Percentiles rank a stretch among this genome's conserved stretches.
phyloP scores from a whole-genome alignment of 2,113 vertebrate genomes.

The Sciurus niger region DNA sequence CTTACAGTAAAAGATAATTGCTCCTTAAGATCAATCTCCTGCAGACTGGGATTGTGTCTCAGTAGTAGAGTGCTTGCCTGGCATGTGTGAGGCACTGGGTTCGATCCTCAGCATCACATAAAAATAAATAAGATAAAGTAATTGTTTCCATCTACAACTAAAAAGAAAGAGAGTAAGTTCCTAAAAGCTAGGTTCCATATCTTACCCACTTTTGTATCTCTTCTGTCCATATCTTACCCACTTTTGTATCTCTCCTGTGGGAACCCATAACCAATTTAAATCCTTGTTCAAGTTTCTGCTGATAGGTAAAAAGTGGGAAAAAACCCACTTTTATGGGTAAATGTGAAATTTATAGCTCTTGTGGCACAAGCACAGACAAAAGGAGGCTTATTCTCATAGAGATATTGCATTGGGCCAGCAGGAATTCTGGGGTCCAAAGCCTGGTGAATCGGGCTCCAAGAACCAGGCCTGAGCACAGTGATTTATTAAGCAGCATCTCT shows the following conservation, averaged over 20 bases:
- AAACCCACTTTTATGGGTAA: background rate
- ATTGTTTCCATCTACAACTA: no score
- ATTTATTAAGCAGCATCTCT: background rate
- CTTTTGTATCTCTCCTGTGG: background rate
- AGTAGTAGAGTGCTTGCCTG: no score
- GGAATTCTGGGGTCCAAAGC: background rate
- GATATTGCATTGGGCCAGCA: background rate
- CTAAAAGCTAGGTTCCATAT: background rate
- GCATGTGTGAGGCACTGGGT: no score
- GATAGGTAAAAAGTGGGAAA: background rate
- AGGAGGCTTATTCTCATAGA: background rate
- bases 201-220: background rate
- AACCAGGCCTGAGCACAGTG: background rate
- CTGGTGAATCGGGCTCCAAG: background rate
- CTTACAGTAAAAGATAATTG: background rate
- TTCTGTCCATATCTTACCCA: background rate
- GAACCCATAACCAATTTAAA: background rate
- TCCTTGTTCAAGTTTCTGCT: background rate
- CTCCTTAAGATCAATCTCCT: background rate
- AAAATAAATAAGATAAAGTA: no score
- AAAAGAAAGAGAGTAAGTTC: background rate
- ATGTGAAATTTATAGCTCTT: background rate
- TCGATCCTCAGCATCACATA: no score
- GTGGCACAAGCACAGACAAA: background rate
- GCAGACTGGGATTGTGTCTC: no score